Percentiles rank a stretch among this genome's conserved stretches.
Conservation (phyloP, 30 jellyfish, hydroid and myxozoan species). For the Cassiopea andromeda region DNA sequence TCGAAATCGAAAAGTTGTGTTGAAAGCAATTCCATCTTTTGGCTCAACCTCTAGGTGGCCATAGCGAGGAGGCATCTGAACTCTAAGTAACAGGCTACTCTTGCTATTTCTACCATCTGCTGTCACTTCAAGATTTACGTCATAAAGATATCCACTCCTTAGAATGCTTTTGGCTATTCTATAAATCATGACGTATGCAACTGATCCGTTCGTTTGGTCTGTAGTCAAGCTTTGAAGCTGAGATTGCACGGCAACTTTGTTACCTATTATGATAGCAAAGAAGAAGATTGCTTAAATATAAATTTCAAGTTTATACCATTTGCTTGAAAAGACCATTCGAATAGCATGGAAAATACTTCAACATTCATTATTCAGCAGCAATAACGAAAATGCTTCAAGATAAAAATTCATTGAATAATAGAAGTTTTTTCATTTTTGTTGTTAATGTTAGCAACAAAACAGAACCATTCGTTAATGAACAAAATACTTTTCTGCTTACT, state of each 20-base stretch:
- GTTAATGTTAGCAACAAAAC: no score
- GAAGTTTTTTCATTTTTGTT: no score
- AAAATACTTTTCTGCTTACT: no score
- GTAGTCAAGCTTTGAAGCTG: constrained; percentile 18
- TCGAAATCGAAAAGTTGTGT: constrained; percentile 56
- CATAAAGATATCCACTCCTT: constrained; percentile 13
- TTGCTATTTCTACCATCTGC: not conserved
- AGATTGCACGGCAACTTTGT: constrained; percentile 6
- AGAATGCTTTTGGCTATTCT: constrained; percentile 34
- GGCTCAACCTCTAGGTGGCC: constrained; percentile 34
- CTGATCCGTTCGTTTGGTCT: not conserved
- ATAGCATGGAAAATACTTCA: no score
- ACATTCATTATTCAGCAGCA: no score
- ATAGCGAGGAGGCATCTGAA: constrained; percentile 39
- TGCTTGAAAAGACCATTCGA: no score
- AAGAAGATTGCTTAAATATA: no score
- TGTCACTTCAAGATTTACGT: constrained; percentile 27
- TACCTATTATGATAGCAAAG: constrained; percentile 7
- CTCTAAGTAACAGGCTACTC: constrained; percentile 1
- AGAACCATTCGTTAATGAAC: no score
- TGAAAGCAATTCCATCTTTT: constrained; percentile 31
- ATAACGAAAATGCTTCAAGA: no score
- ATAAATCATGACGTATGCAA: not conserved
- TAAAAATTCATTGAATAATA: no score
- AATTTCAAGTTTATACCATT: no score